Conservation (phyloP, 2,113 vertebrate genomes). For the Gallinago undulata region DNA sequence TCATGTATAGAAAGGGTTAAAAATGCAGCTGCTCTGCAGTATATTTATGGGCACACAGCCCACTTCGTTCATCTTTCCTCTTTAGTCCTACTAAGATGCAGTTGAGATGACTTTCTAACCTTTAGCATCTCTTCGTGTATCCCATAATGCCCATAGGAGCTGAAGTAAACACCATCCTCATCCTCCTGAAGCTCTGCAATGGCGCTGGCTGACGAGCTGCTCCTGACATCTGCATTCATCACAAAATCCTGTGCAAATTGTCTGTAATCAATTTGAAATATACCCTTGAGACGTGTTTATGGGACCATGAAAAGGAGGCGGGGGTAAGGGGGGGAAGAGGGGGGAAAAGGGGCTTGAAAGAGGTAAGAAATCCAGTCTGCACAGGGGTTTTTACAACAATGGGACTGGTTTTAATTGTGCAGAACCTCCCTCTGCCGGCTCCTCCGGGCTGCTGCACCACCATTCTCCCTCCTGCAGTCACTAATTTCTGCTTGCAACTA, state of each 20-base stretch:
- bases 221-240: slow-evolving; percentile 81
- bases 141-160: slow-evolving; percentile 93
- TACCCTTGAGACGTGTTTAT: slow-evolving; percentile 74
- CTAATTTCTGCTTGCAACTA: neutral
- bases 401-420: neutral
- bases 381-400: slow-evolving; percentile 16
- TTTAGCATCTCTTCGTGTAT: slow-evolving; percentile 99
- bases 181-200: slow-evolving; percentile 86
- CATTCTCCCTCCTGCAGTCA: neutral
- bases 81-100: neutral
- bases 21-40: slow-evolving; percentile 68
- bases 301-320: slow-evolving; percentile 39
- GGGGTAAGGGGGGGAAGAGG: neutral
- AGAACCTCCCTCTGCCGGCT: slow-evolving; percentile 83
- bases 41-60: neutral
- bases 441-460: neutral
- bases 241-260: slow-evolving; percentile 89
- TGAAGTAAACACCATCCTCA: slow-evolving; percentile 94
- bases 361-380: neutral
- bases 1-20: slow-evolving; percentile 50
- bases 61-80: neutral
- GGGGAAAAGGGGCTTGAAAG: neutral
- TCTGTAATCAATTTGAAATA: slow-evolving; percentile 83
- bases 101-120: slow-evolving; percentile 76
- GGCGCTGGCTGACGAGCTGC: slow-evolving; percentile 51